phyloP scores from a whole-genome alignment of 2,113 vertebrate genomes.

The Leptosomus discolor region DNA sequence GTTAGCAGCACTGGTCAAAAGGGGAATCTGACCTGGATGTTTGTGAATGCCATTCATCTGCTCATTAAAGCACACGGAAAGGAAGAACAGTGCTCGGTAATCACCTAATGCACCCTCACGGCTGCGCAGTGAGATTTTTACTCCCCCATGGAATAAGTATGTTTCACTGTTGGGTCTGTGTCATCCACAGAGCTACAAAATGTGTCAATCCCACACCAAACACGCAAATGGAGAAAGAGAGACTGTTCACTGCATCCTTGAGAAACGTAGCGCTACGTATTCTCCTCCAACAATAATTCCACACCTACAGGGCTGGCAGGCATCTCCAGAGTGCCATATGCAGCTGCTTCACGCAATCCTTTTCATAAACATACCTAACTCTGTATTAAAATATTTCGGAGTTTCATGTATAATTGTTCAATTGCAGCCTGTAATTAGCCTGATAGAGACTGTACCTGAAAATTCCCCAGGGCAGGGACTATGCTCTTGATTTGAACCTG shows the following conservation, averaged over 20 bases:
- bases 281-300: background rate
- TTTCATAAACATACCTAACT: background rate
- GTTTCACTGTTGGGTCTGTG: background rate
- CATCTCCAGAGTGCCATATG: background rate
- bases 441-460: background rate
- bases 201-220: background rate
- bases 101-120: background rate
- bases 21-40: background rate
- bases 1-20: background rate
- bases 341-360: background rate
- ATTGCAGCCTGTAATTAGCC: background rate
- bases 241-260: background rate
- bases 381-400: background rate
- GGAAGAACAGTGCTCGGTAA: background rate
- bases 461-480: background rate
- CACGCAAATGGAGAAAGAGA: background rate
- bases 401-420: background rate
- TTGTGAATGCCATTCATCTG: background rate
- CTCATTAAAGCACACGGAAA: background rate
- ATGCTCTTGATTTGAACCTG: background rate
- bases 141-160: background rate
- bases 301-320: background rate
- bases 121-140: background rate
- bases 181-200: background rate
- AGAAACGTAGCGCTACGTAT: background rate